Evolutionary conservation across 1,140 invertebrate genomes (phyloP), one percentile per base, ranked within the genome.

Genomic region (Psilanteris sp.): DNA sequence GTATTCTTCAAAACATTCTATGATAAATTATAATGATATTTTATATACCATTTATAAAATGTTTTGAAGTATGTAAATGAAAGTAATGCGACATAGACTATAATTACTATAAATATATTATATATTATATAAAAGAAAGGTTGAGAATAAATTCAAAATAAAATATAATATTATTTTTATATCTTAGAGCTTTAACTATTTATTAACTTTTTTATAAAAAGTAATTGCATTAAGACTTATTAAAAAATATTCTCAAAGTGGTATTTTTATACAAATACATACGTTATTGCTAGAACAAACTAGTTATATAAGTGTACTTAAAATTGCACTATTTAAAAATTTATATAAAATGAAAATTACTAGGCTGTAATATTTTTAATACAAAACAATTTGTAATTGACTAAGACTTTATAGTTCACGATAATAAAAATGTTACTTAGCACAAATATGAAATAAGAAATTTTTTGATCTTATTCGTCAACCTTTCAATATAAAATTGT

Each of bases 1-100:
- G n/a, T n/a, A n/a, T n/a, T n/a, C 6, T 34, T 15, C 8, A 15
- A 34, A 14, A 1, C 22, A 8, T 34, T 1, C n/a, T n/a, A n/a
- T n/a, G n/a, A n/a, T n/a, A n/a, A n/a, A n/a, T n/a, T n/a, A n/a
- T n/a, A 20, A 20, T 37, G 3, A 9, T 4, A 18, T 9, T 37
- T 37, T n/a, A 37, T 8, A 37, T 8, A 37, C n/a, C 39, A 31
- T 29, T 32, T 22, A 37, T 37, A 1, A 27, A 32, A 18, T 44
- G 8, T 44, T 59, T 13, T 48, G 8, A 26, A 27, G 10, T 13
- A 14, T 11, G 27, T 13, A 15, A 24, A 7, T 26, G 24, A 37
- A 52, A 50, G 4, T 41, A 16, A 44, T 54, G 61, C 48, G 61
- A 54, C 61, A 54, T 66, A 54, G 37, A 54, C 61, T 43, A 34